Evolutionary conservation across 2,888 invertebrate genomes (phyloP), one percentile per base, ranked within the genome.

Genomic region (Mythimna ferrago): DNA sequence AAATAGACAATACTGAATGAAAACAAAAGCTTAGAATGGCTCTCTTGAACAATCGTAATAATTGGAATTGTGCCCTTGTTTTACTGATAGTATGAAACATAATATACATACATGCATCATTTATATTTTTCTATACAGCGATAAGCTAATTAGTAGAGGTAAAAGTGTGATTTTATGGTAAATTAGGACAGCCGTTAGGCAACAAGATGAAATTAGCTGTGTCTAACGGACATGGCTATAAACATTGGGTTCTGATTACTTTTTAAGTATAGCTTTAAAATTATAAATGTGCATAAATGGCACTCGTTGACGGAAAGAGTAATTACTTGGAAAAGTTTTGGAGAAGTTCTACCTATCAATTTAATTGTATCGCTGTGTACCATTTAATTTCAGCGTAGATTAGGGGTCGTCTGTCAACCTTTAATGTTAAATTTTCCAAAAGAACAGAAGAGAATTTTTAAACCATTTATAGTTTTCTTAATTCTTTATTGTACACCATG

Each of bases 121-220:
- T 44, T 44, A 44, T 44, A 44, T 48, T 48, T 19, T 51, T 61
- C 57, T 76, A 51, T 63, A 66, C 73, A 81, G 62, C 64, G 41
- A 67, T 66, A 78, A 57, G 44, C 61, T 84, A 84, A 84, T 84
- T 84, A 81, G 70, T 48, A 19, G 48, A 16, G 16, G 48, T 16
- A 48, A 0, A 48, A 16, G 71, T 76, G 62, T 54, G 57, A 76
- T 79, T 75, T 67, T 76, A 61, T 57, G 53, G 53, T 60, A 73
- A 88, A 83, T 85, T 83, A 82, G 82, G 77, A 78, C 82, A 79
- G 76, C 82, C 81, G 82, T 84, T 82, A 82, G 68, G 65, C 62
- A 79, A 77, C 51, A 54, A 74, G 71, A 71, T 44, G 60, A 77
- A 78, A 83, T 81, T 83, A 70, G 81, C 75, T 76, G 48, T 79